Evolutionary conservation across 2,888 invertebrate species (phyloP), one percentile per base, ranked within the genome.

Genomic region (Philonicus albiceps): DNA sequence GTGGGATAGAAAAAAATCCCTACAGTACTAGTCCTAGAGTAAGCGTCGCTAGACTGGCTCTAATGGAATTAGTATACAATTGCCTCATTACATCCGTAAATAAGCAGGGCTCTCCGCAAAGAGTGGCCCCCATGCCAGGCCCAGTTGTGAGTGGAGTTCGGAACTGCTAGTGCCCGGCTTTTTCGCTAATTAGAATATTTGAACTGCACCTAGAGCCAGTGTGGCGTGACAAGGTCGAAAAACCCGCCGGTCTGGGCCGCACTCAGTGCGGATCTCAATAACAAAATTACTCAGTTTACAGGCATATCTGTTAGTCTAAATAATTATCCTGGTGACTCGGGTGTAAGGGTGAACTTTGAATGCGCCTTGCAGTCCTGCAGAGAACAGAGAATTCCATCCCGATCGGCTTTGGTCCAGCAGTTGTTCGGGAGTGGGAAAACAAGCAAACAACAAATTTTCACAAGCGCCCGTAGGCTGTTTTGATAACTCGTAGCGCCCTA

Each of bases 141-240:
- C 7, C 64, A 27, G 6, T 3, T 27, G 22, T 22, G 34, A 43
- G 19, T 76, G 76, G 34, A n/a, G n/a, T 37, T 19, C 37, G 31
- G 76, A 40, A 40, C 19, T 76, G 8, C 37, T 40, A 37, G n/a
- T 37, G 37, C 37, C 76, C 19, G 40, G 40, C 76, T 34, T 76
- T 76, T 76, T 40, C 76, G 64, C 76, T 76, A 76, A 76, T 76
- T 76, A 76, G 76, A 76, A 76, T 76, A 76, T 76, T 76, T 76
- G 37, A 4, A 43, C 22, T 76, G 40, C 34, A 27, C 76, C 37
- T 37, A 22, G 37, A 37, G 76, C 40, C 19, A 76, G 40, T 37
- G 37, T 37, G n/a, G 75, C 34, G 75, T 75, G 76, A 76, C 76
- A 76, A 76, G 19, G 13, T 76, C 37, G 22, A 76, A 76, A 76